Percentiles rank a stretch among this genome's conserved stretches.
Conservation (phyloP, 2,888 invertebrate genomes). For the Congeria kusceri region DNA sequence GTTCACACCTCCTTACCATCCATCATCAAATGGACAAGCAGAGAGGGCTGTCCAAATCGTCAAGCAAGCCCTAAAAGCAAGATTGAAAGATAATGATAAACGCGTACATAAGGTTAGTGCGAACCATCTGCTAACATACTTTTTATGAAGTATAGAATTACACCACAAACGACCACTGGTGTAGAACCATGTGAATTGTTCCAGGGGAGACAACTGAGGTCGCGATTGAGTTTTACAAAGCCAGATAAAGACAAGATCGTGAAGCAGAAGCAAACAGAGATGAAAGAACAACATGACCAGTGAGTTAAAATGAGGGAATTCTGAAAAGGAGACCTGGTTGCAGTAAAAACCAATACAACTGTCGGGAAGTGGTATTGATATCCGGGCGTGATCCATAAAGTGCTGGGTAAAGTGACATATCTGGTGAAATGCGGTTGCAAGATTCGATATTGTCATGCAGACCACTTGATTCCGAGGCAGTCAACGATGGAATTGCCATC, state of each 20-base stretch:
- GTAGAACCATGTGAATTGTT: slow-evolving; percentile 39
- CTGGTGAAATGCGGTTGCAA: slow-evolving; percentile 6
- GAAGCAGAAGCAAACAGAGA: slow-evolving; percentile 12
- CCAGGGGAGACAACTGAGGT: slow-evolving; percentile 35
- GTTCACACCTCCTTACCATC: slow-evolving; percentile 15
- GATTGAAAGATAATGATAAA: slow-evolving; percentile 1
- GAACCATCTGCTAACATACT: slow-evolving; percentile 25
- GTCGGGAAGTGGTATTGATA: slow-evolving; percentile 14
- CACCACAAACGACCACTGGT: slow-evolving; percentile 38
- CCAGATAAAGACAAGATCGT: not conserved
- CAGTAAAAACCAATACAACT: no score
- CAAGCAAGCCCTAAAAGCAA: slow-evolving; percentile 15
- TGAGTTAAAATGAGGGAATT: not conserved
- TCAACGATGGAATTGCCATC: no score
- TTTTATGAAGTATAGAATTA: slow-evolving; percentile 41
- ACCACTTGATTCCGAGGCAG: slow-evolving; percentile 9
- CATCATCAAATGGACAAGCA: slow-evolving; percentile 5
- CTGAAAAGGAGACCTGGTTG: slow-evolving; percentile 17
- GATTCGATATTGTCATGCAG: slow-evolving; percentile 17
- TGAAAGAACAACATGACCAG: slow-evolving; percentile 13
- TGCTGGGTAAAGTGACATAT: slow-evolving; percentile 10
- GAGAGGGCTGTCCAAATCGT: slow-evolving; percentile 43
- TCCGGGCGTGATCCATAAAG: slow-evolving; percentile 16
- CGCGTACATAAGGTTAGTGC: slow-evolving; percentile 2
- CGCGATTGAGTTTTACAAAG: slow-evolving; percentile 18